phyloP scores from a whole-genome alignment of 2,797 vertebrate genomes.

The Parauchenoglanis punctatus region DNA sequence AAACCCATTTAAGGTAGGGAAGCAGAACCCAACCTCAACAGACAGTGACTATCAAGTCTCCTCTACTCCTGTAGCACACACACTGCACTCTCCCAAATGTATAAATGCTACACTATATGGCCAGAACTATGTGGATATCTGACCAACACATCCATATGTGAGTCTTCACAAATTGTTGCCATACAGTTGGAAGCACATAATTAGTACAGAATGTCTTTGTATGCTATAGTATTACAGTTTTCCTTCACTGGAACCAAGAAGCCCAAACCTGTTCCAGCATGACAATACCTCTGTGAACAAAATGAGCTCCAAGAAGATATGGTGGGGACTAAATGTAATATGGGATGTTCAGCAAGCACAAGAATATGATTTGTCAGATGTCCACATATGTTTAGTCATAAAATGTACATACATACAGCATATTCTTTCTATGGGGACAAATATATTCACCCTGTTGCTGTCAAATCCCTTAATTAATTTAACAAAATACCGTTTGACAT shows the following conservation, averaged over 20 bases:
- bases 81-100: neutral
- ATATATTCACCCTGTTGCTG: neutral
- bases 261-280: neutral
- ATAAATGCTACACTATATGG: neutral
- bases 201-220: neutral
- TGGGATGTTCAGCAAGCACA: neutral
- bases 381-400: neutral
- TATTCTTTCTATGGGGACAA: neutral
- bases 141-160: neutral
- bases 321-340: neutral
- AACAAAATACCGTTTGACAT: neutral
- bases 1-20: slow-evolving; percentile 43
- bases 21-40: slow-evolving; percentile 33
- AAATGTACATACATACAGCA: neutral
- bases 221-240: neutral
- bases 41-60: slow-evolving; percentile 21
- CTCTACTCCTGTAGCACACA: neutral
- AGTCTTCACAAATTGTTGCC: neutral
- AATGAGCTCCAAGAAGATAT: neutral
- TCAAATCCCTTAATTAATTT: neutral
- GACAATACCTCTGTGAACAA: neutral
- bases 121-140: neutral
- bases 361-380: neutral
- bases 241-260: neutral
- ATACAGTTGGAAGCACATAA: neutral